phyloP scores from a whole-genome alignment of 2,888 invertebrate genomes.

The Lissocephala sabroskyi region DNA sequence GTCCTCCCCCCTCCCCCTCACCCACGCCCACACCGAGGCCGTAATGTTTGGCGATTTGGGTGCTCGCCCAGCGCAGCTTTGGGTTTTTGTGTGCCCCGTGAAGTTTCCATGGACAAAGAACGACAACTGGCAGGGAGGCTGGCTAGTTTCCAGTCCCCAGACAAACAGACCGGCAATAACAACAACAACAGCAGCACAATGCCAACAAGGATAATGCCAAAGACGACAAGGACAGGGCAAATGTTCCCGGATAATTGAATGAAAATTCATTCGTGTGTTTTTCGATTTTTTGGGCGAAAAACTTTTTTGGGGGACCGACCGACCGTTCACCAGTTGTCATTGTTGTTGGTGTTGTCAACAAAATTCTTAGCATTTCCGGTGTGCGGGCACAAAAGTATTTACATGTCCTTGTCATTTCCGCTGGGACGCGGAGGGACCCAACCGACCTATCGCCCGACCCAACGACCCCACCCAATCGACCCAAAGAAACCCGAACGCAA shows the following conservation, averaged over 20 bases:
- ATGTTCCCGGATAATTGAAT: constrained; percentile 61
- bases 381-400: constrained; percentile 40
- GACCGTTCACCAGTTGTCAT: constrained; percentile 4
- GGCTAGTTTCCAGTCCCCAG: constrained; percentile 58
- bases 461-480: too few species aligned
- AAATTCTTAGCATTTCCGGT: constrained; percentile 40
- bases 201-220: constrained; percentile 4
- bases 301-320: constrained; percentile 15
- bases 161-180: constrained; percentile 40
- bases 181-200: constrained; percentile 24
- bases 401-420: constrained; percentile 52
- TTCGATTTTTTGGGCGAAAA: constrained; percentile 54
- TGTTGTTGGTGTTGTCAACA: constrained; percentile 25
- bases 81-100: too few species aligned
- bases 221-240: constrained; percentile 14
- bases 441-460: too few species aligned
- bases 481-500: neutral
- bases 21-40: neutral
- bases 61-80: too few species aligned
- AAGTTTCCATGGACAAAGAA: too few species aligned
- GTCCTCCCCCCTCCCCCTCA: too few species aligned
- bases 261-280: constrained; percentile 63
- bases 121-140: too few species aligned
- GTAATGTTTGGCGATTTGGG: neutral
- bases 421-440: too few species aligned